Percentiles rank a stretch among this genome's conserved stretches.
Evolutionary conservation across 2,888 invertebrate species (phyloP).

Genomic region (Caenorhabditis auriculariae): DNA sequence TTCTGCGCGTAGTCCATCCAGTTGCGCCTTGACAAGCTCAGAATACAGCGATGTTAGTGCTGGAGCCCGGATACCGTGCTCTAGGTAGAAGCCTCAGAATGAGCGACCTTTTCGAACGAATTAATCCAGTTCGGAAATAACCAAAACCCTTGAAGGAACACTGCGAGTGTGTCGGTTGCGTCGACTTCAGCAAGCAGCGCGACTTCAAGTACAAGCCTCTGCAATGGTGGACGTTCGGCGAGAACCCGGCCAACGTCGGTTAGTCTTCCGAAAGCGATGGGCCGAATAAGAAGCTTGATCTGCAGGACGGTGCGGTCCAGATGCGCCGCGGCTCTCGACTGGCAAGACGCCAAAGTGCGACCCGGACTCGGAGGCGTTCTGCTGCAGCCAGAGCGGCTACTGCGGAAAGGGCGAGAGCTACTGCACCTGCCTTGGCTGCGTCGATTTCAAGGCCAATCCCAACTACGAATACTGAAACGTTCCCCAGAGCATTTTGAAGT

Average conservation of each 20-base stretch:
- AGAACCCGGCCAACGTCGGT: conserved; percentile 53
- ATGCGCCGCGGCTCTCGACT: conserved; percentile 45
- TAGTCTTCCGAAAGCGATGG: too few species aligned
- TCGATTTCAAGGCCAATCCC: conserved; percentile 40
- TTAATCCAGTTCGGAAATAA: not conserved
- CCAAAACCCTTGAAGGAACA: conserved; percentile 37
- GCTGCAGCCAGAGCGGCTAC: conserved; percentile 42
- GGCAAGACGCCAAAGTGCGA: conserved; percentile 53
- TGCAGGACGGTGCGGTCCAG: conserved; percentile 52
- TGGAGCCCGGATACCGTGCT: too few species aligned
- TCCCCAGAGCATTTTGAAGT: too few species aligned
- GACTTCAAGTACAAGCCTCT: conserved; percentile 40
- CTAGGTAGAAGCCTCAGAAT: too few species aligned
- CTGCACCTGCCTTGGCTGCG: conserved; percentile 45
- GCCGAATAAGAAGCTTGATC: not conserved
- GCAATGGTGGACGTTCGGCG: conserved; percentile 56
- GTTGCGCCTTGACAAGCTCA: too few species aligned
- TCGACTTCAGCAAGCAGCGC: conserved; percentile 51
- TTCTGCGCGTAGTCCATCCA: too few species aligned
- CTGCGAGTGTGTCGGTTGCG: conserved; percentile 56
- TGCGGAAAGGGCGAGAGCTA: conserved; percentile 52
- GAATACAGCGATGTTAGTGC: too few species aligned
- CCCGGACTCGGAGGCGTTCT: conserved; percentile 40
- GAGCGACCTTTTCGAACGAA: not conserved
- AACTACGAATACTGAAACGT: conserved; percentile 28